These are phyloP conservation scores for Eubucco bourcierii DNA, from an alignment of 2,113 vertebrate species.

Conservation along the genomic window DNA sequence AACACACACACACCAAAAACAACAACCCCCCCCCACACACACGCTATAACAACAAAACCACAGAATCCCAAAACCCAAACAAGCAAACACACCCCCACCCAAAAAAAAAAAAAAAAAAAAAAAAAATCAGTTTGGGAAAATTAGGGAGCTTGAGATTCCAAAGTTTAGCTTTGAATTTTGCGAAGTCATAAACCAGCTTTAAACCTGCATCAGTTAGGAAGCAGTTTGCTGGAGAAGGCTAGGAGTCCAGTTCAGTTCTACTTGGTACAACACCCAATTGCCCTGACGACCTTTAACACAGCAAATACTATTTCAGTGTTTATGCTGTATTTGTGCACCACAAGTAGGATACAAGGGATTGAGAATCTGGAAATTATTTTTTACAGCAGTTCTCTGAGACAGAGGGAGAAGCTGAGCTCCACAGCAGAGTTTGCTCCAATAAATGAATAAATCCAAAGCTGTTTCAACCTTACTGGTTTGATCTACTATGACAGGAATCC, in stretches of 20 bases:
- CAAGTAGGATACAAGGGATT: fast-evolving
- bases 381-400: neutral
- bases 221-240: neutral
- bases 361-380: neutral
- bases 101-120: too few relatives aligned
- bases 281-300: neutral
- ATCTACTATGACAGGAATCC: neutral
- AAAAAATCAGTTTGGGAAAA: neutral
- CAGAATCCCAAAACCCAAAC: neutral
- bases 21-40: too few relatives aligned
- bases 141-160: neutral
- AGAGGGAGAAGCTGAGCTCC: neutral
- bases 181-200: neutral
- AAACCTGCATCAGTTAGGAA: neutral
- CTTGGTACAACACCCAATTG: neutral
- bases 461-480: neutral
- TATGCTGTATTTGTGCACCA: neutral
- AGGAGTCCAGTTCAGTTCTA: neutral
- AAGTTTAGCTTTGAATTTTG: neutral
- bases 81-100: too few relatives aligned
- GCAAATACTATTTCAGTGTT: neutral
- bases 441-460: neutral
- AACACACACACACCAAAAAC: too few relatives aligned
- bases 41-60: neutral
- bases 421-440: neutral